Conservation (phyloP, 2,113 vertebrate genomes). For the Cryptomyrus ogoouensis region DNA sequence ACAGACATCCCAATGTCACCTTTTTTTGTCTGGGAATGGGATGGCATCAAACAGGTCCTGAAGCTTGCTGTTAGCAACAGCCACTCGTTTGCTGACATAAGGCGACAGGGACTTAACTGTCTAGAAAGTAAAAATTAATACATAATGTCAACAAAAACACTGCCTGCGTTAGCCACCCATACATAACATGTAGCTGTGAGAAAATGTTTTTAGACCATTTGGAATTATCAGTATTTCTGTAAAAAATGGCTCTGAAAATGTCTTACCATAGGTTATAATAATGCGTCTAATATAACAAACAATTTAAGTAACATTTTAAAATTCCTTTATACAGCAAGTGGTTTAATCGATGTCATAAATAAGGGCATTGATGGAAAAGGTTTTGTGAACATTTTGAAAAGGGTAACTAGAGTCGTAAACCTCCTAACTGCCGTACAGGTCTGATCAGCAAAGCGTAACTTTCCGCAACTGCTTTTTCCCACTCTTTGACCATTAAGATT, state of each 20-base stretch:
- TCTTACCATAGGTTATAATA: background rate
- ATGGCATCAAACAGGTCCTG: slow-evolving; percentile 59
- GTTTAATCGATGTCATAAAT: background rate
- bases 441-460: background rate
- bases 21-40: slow-evolving; percentile 66
- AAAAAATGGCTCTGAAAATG: background rate
- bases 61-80: slow-evolving; percentile 35
- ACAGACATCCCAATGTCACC: slow-evolving; percentile 46
- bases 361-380: background rate
- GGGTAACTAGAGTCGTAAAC: background rate
- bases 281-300: background rate
- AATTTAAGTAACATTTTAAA: background rate
- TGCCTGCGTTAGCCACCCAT: background rate
- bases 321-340: background rate
- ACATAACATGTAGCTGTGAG: background rate
- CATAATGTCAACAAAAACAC: background rate
- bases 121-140: slow-evolving; percentile 32
- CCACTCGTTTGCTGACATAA: slow-evolving; percentile 36
- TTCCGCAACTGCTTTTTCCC: background rate
- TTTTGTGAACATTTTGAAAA: background rate
- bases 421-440: background rate
- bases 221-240: background rate
- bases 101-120: slow-evolving; percentile 38
- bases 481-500: background rate
- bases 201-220: background rate